Percentiles rank a stretch among this genome's conserved stretches.
Conservation (phyloP, 2,113 vertebrate species). For the Hypomesus transpacificus region DNA sequence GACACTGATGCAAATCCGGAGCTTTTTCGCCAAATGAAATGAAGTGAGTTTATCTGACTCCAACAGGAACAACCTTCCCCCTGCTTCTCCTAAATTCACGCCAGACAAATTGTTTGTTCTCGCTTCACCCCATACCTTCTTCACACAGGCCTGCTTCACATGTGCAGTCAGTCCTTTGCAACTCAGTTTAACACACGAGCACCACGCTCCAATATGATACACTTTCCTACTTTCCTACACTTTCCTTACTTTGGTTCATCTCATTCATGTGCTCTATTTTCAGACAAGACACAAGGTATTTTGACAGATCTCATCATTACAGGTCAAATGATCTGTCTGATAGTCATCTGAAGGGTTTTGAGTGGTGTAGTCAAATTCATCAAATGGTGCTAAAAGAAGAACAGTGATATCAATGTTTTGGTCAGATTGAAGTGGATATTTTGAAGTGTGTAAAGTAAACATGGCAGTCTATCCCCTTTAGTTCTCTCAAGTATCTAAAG, state of each 20-base stretch:
- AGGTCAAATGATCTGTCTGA: no score
- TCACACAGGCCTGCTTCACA: no score
- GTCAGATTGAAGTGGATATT: conserved; percentile 21
- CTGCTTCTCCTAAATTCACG: no score
- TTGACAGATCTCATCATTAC: conserved; percentile 3
- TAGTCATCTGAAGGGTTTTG: conserved; percentile 21
- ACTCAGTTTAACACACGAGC: no score
- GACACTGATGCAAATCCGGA: no score
- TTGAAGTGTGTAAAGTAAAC: conserved; percentile 2
- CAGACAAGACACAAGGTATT: conserved; percentile 10
- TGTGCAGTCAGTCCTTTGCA: no score
- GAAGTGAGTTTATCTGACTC: no score
- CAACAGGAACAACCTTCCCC: no score
- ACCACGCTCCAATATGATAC: no score
- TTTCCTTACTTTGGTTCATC: not conserved
- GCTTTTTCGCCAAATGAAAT: no score
- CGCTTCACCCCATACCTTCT: no score
- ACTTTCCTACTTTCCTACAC: not conserved
- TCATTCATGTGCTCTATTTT: conserved; percentile 17
- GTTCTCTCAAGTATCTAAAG: not conserved
- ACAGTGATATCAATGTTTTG: not conserved
- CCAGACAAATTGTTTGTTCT: no score
- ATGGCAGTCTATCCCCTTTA: not conserved
- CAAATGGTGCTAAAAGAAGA: conserved; percentile 21
- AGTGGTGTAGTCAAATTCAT: conserved; percentile 20